phyloP scores from a whole-genome alignment of 2,113 vertebrate species.

The Galbula dea region DNA sequence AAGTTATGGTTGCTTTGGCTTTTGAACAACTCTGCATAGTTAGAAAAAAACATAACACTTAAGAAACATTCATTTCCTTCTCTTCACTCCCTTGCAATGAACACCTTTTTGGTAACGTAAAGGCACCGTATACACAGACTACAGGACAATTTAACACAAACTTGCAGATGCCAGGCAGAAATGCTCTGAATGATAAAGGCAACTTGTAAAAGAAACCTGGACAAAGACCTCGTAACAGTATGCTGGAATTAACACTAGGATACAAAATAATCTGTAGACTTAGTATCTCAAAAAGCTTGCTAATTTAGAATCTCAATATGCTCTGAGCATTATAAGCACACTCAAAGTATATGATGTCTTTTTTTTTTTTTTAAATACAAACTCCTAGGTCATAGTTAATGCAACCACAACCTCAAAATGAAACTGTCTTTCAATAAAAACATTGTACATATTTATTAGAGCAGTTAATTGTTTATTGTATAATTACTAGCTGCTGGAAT shows the following conservation, averaged over 20 bases:
- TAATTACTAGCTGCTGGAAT: conserved; percentile 59
- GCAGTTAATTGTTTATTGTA: conserved; percentile 58
- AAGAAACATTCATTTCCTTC: background rate
- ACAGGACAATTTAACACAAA: background rate
- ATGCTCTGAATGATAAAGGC: background rate
- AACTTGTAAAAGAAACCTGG: background rate
- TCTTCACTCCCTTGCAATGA: background rate
- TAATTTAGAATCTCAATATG: background rate
- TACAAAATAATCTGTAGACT: background rate
- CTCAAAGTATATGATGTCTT: fast-evolving
- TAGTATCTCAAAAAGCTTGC: background rate
- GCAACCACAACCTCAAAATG: conserved; percentile 37
- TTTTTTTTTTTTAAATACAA: background rate
- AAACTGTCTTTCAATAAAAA: conserved; percentile 43
- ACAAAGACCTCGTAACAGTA: background rate
- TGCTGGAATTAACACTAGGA: fast-evolving
- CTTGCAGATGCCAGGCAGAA: fast-evolving
- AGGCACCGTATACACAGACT: background rate
- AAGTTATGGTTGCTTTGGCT: background rate
- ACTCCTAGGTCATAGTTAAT: background rate
- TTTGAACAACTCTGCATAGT: background rate
- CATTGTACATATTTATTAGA: conserved; percentile 32
- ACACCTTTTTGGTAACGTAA: background rate
- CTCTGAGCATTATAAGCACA: background rate
- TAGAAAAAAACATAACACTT: background rate